Percentiles rank a stretch among this genome's conserved stretches.
Conservation (phyloP, 2,888 invertebrate species). For the Exocentrus adspersus region DNA sequence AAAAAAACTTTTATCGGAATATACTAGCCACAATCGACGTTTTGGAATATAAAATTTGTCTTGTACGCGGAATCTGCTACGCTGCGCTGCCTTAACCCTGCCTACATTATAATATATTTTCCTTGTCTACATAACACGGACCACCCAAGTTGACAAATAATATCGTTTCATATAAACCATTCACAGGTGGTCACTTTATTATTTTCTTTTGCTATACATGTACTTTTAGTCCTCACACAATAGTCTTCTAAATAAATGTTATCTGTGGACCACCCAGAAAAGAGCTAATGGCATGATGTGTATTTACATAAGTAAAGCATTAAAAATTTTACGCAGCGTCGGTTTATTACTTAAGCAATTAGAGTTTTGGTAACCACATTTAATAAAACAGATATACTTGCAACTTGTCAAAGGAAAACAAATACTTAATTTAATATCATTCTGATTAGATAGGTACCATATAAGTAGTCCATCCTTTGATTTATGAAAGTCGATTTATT, state of each 20-base stretch:
- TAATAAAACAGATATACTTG: too few species aligned
- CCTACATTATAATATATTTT: not conserved
- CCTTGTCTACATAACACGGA: constrained; percentile 16
- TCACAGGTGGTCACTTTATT: constrained; percentile 27
- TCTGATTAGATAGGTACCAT: too few species aligned
- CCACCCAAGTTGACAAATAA: constrained; percentile 20
- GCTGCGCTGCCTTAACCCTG: not conserved
- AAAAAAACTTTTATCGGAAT: constrained; percentile 7
- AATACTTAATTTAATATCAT: too few species aligned
- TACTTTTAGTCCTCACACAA: constrained; percentile 19
- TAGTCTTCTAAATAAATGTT: constrained; percentile 19
- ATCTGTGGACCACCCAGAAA: constrained; percentile 21
- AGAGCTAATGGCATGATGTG: not conserved
- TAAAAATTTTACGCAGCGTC: too few species aligned
- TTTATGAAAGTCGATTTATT: too few species aligned
- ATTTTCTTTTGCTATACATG: constrained; percentile 16
- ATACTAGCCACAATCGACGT: constrained; percentile 4
- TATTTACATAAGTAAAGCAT: too few species aligned
- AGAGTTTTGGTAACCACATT: too few species aligned
- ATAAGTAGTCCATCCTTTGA: too few species aligned
- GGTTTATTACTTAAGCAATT: too few species aligned
- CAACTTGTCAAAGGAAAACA: too few species aligned
- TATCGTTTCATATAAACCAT: constrained; percentile 21
- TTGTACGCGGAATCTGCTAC: constrained; percentile 22
- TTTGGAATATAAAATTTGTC: constrained; percentile 16